Base-by-base conservation (phyloP, 2,113 vertebrate genomes). In the Leptodactylus fuscus region DNA sequence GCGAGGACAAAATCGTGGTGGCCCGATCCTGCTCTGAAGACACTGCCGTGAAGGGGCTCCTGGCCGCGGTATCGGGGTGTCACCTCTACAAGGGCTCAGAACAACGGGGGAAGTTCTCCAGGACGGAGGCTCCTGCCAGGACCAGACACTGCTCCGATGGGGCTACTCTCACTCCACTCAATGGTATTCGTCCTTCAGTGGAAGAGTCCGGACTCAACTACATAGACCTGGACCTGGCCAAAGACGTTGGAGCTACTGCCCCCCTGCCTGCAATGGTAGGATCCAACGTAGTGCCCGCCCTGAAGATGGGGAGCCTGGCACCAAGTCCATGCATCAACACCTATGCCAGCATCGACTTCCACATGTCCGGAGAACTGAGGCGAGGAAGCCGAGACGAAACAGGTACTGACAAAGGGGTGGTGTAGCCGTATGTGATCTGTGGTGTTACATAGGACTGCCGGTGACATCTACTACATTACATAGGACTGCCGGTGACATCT, bases 281-380 rank as follows among this genome's bases (percentile, higher is more conserved):
- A 2, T 2, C 48, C 10, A 79, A 53, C 4, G 89, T 88, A 20
- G 80, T 88, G 1, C 87, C 88, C 20, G 81, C 90, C 22, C 20
- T 51, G 10, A 85, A 85, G 48, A 80, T 1, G 15, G 75, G 60
- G 24, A 69, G 84, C 80, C 78, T 3, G 81, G 84, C 22, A 9
- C 9, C 83, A 24, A 73, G 81, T 27, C 81, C 27, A 78, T 76
- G 73, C 71, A 90, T 91, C 29, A 95, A 95, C 84, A 93, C 91
- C 4, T 97, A 96, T 0, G 93, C 94, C 87, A 92, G 93, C 93
- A 95, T 95, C 0, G 91, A 96, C 89, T 96, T 96, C 91, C 95
- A 95, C 90, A 95, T 94, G 88, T 92, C 92, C 1, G 85, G 89
- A 55, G 93, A 94, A 88, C 90, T 94, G 85, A 89, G 92, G 86